These are phyloP conservation scores for Ciona savignyi DNA, from an alignment of 23 tunicate species.

Conservation along the genomic window DNA sequence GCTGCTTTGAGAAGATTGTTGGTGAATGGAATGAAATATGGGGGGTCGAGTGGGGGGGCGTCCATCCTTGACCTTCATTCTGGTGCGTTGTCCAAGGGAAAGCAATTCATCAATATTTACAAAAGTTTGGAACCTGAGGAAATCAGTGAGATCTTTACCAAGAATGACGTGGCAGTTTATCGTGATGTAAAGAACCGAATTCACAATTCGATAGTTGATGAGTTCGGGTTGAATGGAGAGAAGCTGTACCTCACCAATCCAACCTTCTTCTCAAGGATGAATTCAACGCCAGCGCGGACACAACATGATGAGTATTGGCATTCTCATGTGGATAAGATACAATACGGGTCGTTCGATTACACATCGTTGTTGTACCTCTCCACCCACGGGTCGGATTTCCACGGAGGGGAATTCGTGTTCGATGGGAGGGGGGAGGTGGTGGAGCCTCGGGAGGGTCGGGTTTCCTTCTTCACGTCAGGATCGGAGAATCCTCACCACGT, in stretches of 20 bases:
- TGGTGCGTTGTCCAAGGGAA: slow-evolving; percentile 59
- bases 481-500: slow-evolving; percentile 96
- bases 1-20: slow-evolving; percentile 19
- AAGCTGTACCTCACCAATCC: slow-evolving; percentile 55
- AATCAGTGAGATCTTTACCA: slow-evolving; percentile 20
- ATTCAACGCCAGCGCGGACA: slow-evolving; percentile 50
- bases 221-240: slow-evolving; percentile 40
- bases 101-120: slow-evolving; percentile 56
- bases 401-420: slow-evolving; percentile 84
- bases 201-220: slow-evolving; percentile 24
- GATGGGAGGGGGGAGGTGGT: slow-evolving; percentile 30
- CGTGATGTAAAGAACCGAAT: slow-evolving; percentile 34
- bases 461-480: slow-evolving; percentile 83
- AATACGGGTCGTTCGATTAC: slow-evolving; percentile 89
- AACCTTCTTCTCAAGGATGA: slow-evolving; percentile 81
- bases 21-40: slow-evolving; percentile 32
- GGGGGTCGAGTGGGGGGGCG: slow-evolving; percentile 90
- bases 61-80: slow-evolving; percentile 79
- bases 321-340: too few species aligned
- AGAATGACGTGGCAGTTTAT: slow-evolving; percentile 28
- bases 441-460: slow-evolving; percentile 77
- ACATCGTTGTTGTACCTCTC: slow-evolving; percentile 76
- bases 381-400: slow-evolving; percentile 48
- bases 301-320: too few species aligned
- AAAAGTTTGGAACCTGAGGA: slow-evolving; percentile 15